A percentile compares a stretch with the other conserved stretches of the same genome.
Evolutionary conservation across 92 coral and sea anemone species (phyloP).

Genomic region (Blastomussa wellsi): DNA sequence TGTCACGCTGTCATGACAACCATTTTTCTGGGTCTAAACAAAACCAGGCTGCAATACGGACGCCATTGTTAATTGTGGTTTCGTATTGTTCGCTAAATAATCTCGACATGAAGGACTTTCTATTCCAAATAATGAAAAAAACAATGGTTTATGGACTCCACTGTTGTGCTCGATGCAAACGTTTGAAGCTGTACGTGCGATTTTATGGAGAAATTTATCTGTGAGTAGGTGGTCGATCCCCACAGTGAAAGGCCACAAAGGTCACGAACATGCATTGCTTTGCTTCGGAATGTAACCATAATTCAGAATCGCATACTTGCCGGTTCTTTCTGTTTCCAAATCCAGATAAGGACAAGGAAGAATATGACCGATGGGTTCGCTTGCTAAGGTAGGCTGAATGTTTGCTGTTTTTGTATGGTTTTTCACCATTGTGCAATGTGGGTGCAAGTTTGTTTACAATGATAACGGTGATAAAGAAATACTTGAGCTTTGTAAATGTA

Average conservation of each 20-base stretch:
- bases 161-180: background rate
- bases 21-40: too few species aligned
- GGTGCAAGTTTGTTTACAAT: background rate
- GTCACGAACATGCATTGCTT: constrained; percentile 21
- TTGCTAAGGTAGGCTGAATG: constrained; percentile 23
- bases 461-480: background rate
- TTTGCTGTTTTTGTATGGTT: background rate
- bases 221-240: background rate
- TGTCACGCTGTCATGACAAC: too few species aligned
- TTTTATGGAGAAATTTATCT: background rate
- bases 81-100: too few species aligned
- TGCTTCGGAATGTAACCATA: constrained; percentile 34
- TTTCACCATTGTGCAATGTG: too few species aligned
- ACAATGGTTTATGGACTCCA: background rate
- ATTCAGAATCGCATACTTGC: constrained; percentile 32
- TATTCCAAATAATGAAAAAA: background rate
- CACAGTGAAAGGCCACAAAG: too few species aligned
- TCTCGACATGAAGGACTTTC: too few species aligned
- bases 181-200: background rate
- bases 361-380: constrained; percentile 31
- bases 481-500: too few species aligned
- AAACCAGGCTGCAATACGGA: too few species aligned
- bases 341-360: constrained; percentile 10
- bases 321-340: constrained; percentile 30
- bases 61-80: too few species aligned